Evolutionary conservation across 2,797 vertebrate genomes (phyloP), one percentile per base, ranked within the genome.

Genomic region (Emys orbicularis): DNA sequence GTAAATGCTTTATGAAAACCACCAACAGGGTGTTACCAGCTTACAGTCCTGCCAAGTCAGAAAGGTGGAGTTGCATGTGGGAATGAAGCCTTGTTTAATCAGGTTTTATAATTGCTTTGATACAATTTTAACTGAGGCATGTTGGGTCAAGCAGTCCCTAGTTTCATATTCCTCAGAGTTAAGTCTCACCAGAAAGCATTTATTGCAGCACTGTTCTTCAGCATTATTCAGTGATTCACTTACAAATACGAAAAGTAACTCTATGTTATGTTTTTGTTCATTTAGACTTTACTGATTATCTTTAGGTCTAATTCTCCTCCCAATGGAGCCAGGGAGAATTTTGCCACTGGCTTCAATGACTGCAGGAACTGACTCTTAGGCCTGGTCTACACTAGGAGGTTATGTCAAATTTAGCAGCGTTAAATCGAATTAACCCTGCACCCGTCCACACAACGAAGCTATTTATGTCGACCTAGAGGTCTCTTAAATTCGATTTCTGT

Each of bases 1-100:
- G 92, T 88, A 87, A 91, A 84, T 80, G 88, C 82, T 90, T 27
- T 91, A 94, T 82, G 90, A 93, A 94, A 90, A 84, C 88, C 90
- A 95, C 92, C 61, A 87, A 81, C 92, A 97, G 97, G 97, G 97
- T 97, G 97, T 98, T 97, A 92, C 97, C 96, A 83, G 49, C 44
- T 82, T 89, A 56, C 1, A 47, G 47, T 53, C 96, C 91, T 98
- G 98, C 96, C 97, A 98, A 96, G 95, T 83, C 94, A 96, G 83
- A 90, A 96, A 98, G 98, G 98, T 97, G 97, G 98, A 98, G 98
- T 31, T 95, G 72, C 41, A 49, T 93, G 92, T 96, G 97, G 95
- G 97, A 98, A 98, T 94, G 96, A 96, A 96, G 90, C 94, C 93
- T 96, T 98, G 97, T 98, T 97, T 98, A 98, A 97, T 97, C 96